Percentiles rank a stretch among this genome's conserved stretches.
Evolutionary conservation across 2,113 vertebrate species (phyloP).

Genomic region (Murina feae): DNA sequence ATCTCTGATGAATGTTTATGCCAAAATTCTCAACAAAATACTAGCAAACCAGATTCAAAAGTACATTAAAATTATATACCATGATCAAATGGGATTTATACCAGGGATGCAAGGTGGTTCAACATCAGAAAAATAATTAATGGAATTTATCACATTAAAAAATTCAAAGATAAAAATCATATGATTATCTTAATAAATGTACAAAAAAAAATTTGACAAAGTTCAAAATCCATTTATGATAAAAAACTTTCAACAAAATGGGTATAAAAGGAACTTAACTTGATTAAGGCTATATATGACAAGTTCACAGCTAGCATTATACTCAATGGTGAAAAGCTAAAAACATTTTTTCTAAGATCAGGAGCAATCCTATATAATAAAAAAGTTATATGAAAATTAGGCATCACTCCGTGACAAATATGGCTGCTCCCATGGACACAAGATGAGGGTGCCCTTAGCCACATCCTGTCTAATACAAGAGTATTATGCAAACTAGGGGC

Average conservation of each 20-base stretch:
- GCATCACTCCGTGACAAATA: too few species aligned
- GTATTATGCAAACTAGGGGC: too few species aligned
- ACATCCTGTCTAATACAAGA: too few species aligned
- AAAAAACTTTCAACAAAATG: background rate
- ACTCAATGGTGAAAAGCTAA: background rate
- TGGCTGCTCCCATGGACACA: too few species aligned
- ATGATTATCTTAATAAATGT: background rate
- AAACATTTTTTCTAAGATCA: background rate
- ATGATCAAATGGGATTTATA: background rate
- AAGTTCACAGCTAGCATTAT: background rate
- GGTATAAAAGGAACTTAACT: background rate
- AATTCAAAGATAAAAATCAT: background rate
- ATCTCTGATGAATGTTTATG: background rate
- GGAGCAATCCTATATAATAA: too few species aligned
- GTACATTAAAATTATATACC: background rate
- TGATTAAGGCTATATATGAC: background rate
- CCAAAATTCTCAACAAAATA: background rate
- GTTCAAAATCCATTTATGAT: background rate
- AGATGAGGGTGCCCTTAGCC: too few species aligned
- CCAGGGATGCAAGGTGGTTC: background rate
- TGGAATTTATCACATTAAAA: background rate
- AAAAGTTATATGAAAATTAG: too few species aligned
- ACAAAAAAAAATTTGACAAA: background rate
- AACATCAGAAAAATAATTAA: background rate
- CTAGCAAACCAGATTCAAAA: background rate